Base-by-base conservation (phyloP, 2,888 invertebrate genomes). In the Macrophya alboannulata region DNA sequence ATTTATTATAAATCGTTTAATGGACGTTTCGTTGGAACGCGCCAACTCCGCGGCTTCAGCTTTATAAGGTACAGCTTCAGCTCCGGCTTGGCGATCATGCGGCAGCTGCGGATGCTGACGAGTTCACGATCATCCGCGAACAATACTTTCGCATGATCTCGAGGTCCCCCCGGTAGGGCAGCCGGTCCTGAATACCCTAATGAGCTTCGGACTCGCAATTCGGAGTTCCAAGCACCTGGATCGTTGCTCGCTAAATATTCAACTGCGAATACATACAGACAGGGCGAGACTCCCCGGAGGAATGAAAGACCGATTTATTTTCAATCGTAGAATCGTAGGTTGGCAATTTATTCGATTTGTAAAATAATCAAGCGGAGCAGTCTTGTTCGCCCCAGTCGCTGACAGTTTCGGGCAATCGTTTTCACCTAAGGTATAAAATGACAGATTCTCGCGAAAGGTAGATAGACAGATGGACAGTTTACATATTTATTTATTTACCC, bases 181-280 rank as follows among this genome's bases (percentile, higher is more conserved):
- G 45, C 72, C 43, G 72, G 43, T 43, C 72, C 72, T 74, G 72
- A 74, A 74, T 74, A 40, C 72, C 72, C 21, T 74, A 74, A 51
- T 51, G 76, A 77, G 51, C 25, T 31, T 51, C 76, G 51, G 51
- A 51, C 48, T 25, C 37, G 48, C 51, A 37, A 9, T 51, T 51
- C 15, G 25, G 48, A 51, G 76, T 77, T 77, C 37, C 45, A 17
- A 25, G 17, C 51, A 77, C 76, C 76, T 51, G 76, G 51, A 51
- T 77, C 76, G 31, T 77, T 77, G 51, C 76, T 77, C 76, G 76
- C 76, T 25, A 55, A 77, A 77, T 77, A 51, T 77, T 51, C 31
- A 31, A 8, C n/a, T 31, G 5, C 51, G 25, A 51, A 48, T 51
- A 48, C 48, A 48, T 10, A 21, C 25, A 62, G 4, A 21, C 25